Conservation (phyloP, 30 jellyfish, hydroid and myxozoan genomes). For the Turritopsis rubra region DNA sequence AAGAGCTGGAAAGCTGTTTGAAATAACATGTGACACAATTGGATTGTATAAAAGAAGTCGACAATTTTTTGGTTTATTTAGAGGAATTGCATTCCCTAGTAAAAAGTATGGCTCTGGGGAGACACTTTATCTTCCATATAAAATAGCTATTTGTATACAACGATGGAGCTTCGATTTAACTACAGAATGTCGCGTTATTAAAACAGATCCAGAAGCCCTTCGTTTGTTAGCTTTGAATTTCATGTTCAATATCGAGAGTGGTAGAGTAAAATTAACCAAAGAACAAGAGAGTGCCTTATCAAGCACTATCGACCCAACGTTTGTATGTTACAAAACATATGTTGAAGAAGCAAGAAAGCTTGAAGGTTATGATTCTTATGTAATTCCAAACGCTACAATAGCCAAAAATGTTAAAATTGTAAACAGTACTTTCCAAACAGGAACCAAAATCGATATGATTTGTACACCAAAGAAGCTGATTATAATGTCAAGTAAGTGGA, state of each 20-base stretch:
- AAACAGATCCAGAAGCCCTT: conserved; percentile 57
- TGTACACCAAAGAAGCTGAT: conserved; percentile 43
- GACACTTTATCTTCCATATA: conserved; percentile 49
- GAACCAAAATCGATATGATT: conserved; percentile 42
- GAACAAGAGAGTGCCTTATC: conserved; percentile 39
- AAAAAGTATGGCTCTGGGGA: conserved; percentile 60
- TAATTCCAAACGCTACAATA: conserved; percentile 41
- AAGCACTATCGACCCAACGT: conserved; percentile 44
- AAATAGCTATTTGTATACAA: conserved; percentile 46
- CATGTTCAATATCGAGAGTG: conserved; percentile 44
- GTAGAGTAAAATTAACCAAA: conserved; percentile 30
- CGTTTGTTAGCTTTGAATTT: conserved; percentile 56
- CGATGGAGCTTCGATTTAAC: conserved; percentile 76
- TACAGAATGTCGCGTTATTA: conserved; percentile 51
- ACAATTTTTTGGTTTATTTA: conserved; percentile 31
- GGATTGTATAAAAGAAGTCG: conserved; percentile 38
- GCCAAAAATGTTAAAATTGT: conserved; percentile 35
- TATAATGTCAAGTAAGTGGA: conserved; percentile 45
- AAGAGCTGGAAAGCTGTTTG: conserved; percentile 44
- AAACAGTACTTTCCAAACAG: conserved; percentile 39
- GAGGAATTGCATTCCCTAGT: conserved; percentile 61
- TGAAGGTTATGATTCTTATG: conserved; percentile 36
- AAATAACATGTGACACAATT: conserved; percentile 51
- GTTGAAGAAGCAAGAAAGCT: conserved; percentile 72
- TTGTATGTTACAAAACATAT: conserved; percentile 73